Evolutionary conservation across 2,113 vertebrate species (phyloP), one percentile per base, ranked within the genome.

Genomic region (Actenoides lindsayi): DNA sequence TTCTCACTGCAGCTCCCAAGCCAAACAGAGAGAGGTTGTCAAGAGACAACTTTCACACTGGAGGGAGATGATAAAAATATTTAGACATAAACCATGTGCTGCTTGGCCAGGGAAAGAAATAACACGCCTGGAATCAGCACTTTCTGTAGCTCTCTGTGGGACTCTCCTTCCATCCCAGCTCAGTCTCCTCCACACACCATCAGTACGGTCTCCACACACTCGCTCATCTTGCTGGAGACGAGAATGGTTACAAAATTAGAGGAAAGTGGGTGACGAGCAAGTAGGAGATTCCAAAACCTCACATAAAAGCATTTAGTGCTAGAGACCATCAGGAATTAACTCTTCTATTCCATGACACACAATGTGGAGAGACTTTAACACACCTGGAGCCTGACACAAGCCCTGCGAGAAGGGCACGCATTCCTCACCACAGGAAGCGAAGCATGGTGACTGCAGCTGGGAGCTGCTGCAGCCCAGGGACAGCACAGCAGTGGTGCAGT

Each of bases 61-160:
- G 8, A 78, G 87, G 8, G 33, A 69, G 73, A 31, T 5, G 54
- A 51, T 25, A 33, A 23, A 67, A 96, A 92, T 25, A 88, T 88
- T 90, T 68, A 79, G 85, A 96, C 82, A 93, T 33, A 54, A 71
- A 96, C 33, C 93, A 92, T 63, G 82, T 90, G 93, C 82, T 93
- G 82, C 82, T 48, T 10, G 81, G 82, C 78, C 78, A 87, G 88
- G 87, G 60, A 51, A 60, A 81, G 82, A 39, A 81, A 42, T 4
- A 54, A 48, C 37, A 41, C 6, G 59, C 20, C 81, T 89, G 78
- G 21, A 54, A 87, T 12, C 33, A 10, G 73, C 69, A 24, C 6
- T 8, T 60, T 19, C 87, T 62, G 85, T 2, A 27, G n/a, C 65
- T 73, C 31, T 56, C 62, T 63, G 35, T 31, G 53, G 87, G 76